These are phyloP conservation scores for Psilanteris sp. DNA, from an alignment of 1,140 invertebrate species.

Conservation along the genomic window DNA sequence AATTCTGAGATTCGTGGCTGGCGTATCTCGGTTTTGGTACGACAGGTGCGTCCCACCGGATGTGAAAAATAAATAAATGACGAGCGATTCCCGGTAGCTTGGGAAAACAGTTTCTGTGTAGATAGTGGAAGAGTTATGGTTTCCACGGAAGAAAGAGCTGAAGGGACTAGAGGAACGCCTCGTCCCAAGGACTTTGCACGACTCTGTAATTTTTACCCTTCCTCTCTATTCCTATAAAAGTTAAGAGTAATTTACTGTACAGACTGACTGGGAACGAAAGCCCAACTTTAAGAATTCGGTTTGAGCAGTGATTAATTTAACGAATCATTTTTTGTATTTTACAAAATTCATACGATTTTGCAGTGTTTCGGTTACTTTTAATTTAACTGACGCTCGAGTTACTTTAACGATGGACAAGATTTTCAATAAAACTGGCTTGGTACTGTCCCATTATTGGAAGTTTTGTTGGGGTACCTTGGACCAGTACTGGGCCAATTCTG, in stretches of 20 bases:
- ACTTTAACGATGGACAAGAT: too few species aligned
- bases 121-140: slow-evolving; percentile 78
- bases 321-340: too few species aligned
- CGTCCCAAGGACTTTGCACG: slow-evolving; percentile 69
- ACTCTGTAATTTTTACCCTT: slow-evolving; percentile 78
- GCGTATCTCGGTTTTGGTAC: slow-evolving; percentile 50
- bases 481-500: too few species aligned
- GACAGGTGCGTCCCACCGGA: slow-evolving; percentile 64
- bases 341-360: too few species aligned
- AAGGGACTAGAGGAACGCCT: slow-evolving; percentile 34
- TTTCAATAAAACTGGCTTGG: too few species aligned
- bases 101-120: slow-evolving; percentile 71
- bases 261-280: slow-evolving; percentile 17
- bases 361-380: too few species aligned
- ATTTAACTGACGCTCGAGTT: too few species aligned
- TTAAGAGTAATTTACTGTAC: slow-evolving; percentile 78
- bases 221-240: slow-evolving; percentile 63
- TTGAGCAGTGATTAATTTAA: too few species aligned
- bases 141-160: slow-evolving; percentile 56
- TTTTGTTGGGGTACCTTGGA: too few species aligned
- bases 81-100: slow-evolving; percentile 70
- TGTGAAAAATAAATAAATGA: slow-evolving; percentile 76
- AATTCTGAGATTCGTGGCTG: slow-evolving; percentile 38
- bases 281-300: too few species aligned
- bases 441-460: too few species aligned